phyloP scores from a whole-genome alignment of 2,888 invertebrate genomes.

The Rotaria magnacalcarata region DNA sequence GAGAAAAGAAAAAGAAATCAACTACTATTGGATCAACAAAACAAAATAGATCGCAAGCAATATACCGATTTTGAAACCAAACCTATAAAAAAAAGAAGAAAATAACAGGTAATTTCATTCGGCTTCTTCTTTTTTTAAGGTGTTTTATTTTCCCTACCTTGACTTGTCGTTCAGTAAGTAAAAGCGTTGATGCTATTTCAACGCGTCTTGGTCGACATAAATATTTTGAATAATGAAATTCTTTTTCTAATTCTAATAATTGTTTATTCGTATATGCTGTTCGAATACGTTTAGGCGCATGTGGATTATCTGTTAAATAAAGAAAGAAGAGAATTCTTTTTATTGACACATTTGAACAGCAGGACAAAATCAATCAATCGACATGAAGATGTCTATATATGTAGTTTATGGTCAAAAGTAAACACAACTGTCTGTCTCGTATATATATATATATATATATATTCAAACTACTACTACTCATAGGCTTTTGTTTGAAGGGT shows the following conservation, averaged over 20 bases:
- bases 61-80: conserved; percentile 44
- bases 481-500: conserved; percentile 22
- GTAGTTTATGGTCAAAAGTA: conserved; percentile 31
- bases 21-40: too few species aligned
- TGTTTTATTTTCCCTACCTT: neutral
- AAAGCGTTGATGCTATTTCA: conserved; percentile 44
- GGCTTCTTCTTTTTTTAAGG: neutral
- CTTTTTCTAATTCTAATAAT: conserved; percentile 45
- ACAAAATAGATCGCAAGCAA: neutral
- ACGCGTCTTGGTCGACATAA: conserved; percentile 44
- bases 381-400: conserved; percentile 3
- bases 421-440: conserved; percentile 26
- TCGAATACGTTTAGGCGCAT: conserved; percentile 43
- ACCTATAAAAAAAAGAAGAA: neutral
- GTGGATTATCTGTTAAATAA: neutral
- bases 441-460: conserved; percentile 28
- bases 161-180: conserved; percentile 44
- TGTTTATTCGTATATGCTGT: conserved; percentile 45
- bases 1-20: too few species aligned
- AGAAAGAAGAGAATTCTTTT: neutral
- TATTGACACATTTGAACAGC: conserved; percentile 11
- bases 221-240: conserved; percentile 46
- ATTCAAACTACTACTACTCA: neutral
- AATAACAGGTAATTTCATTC: neutral
- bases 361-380: conserved; percentile 21